phyloP scores from a whole-genome alignment of 2,113 vertebrate genomes.

The Corythornis madagascariensis region DNA sequence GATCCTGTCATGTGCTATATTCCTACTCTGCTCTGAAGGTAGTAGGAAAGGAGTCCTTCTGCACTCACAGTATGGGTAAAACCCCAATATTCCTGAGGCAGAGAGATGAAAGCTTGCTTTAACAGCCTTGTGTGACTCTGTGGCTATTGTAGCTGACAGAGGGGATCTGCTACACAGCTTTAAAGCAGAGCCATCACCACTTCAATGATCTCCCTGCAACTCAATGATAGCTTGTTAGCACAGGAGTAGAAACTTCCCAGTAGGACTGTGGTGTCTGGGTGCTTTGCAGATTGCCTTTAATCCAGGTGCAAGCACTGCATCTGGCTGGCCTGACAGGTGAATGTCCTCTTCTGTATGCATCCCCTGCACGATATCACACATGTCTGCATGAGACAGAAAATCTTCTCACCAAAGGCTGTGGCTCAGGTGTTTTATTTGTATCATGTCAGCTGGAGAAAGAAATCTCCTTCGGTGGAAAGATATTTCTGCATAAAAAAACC shows the following conservation, averaged over 20 bases:
- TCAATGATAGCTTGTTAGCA: slow-evolving; percentile 4
- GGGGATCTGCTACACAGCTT: neutral
- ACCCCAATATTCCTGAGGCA: neutral
- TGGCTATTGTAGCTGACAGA: neutral
- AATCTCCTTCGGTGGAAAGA: neutral
- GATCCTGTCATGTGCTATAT: neutral
- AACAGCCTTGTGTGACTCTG: neutral
- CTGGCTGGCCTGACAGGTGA: neutral
- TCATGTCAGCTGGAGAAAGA: neutral
- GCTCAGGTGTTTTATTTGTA: neutral
- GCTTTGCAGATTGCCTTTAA: neutral
- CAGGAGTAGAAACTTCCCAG: neutral
- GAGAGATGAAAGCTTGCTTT: neutral
- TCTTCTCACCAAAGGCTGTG: neutral
- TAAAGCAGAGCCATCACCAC: neutral
- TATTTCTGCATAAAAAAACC: neutral
- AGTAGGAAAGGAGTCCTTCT: neutral
- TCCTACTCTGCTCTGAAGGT: neutral
- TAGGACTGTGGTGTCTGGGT: neutral
- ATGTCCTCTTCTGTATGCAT: neutral
- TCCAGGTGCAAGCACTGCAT: neutral
- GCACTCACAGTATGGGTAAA: neutral
- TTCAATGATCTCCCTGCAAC: neutral
- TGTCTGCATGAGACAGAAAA: neutral
- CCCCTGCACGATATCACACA: neutral